Evolutionary conservation across 2,113 vertebrate species (phyloP), one percentile per base, ranked within the genome.

Genomic region (Thalassarche chlororhynchos): DNA sequence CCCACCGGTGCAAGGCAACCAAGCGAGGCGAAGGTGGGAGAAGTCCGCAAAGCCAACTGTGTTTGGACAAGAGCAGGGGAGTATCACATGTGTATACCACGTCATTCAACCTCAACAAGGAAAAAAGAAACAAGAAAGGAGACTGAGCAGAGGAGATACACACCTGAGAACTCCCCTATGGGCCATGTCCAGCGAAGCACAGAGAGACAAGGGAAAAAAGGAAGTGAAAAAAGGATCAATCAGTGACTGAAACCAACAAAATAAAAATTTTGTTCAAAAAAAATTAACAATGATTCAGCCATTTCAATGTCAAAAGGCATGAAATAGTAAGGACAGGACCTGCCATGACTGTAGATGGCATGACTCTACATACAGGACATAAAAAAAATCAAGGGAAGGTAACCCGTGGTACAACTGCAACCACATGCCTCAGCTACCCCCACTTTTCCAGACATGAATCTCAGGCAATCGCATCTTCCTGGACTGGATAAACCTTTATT

Each of bases 121-220:
- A 32, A 91, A 95, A 89, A 84, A 93, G 71, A 98, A 97, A 97
- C 47, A 92, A 97, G 98, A 93, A 98, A 97, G 96, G 85, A 97
- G 93, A 98, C 97, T 96, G 97, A 98, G 91, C 85, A 95, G 92
- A 95, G 97, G 96, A 98, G 97, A 99, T 99, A 99, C 99, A 99
- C 99, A 99, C 99, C 99, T 99, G 99, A 99, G 98, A 99, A 99
- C 98, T 99, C 99, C 98, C 99, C 99, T 99, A 99, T 70, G 98
- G 98, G 98, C 96, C 98, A 97, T 98, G 98, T 99, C 99, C 98
- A 98, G 98, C 98, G 98, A 99, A 98, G 99, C 99, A 99, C 97
- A 98, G 98, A 98, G 97, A 97, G 92, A 98, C 93, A 96, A 96
- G 97, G 84, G 94, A 93, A 81, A 93, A 97, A 97, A 97, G 97